Conservation (phyloP, 2,888 invertebrate genomes). For the Macropis europaea region DNA sequence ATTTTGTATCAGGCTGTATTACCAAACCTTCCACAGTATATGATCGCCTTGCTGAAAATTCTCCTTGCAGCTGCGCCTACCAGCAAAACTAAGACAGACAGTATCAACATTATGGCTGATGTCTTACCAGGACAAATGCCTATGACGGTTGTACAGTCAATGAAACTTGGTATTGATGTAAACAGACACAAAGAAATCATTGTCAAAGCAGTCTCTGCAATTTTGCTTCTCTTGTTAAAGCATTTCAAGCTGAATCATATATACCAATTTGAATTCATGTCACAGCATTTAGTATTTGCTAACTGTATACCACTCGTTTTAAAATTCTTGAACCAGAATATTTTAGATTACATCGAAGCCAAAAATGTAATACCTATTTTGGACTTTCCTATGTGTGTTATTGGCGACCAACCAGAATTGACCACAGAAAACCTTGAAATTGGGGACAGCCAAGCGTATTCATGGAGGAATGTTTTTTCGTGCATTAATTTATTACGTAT, state of each 20-base stretch:
- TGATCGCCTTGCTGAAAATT: slow-evolving; percentile 98
- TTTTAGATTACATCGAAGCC: slow-evolving; percentile 95
- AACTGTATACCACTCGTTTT: slow-evolving; percentile 99
- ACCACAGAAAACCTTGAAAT: slow-evolving; percentile 95
- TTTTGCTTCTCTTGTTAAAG: slow-evolving; percentile 94
- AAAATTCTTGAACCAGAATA: slow-evolving; percentile 99
- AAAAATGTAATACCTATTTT: slow-evolving; percentile 96
- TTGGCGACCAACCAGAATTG: slow-evolving; percentile 96
- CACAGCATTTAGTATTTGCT: slow-evolving; percentile 98
- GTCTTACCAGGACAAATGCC: slow-evolving; percentile 99
- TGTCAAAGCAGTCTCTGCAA: slow-evolving; percentile 96
- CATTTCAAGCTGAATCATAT: slow-evolving; percentile 98
- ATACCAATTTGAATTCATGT: slow-evolving; percentile 99
- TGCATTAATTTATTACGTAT: slow-evolving; percentile 98
- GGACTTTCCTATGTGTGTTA: slow-evolving; percentile 97
- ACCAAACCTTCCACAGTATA: slow-evolving; percentile 97
- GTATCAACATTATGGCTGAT: slow-evolving; percentile 99
- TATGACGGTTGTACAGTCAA: slow-evolving; percentile 95
- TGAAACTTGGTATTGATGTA: slow-evolving; percentile 97
- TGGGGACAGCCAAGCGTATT: slow-evolving; percentile 91
- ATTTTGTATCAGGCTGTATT: slow-evolving; percentile 95
- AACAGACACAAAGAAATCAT: slow-evolving; percentile 99
- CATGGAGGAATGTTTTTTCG: slow-evolving; percentile 99
- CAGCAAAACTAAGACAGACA: slow-evolving; percentile 98
- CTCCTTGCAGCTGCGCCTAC: slow-evolving; percentile 98